These are phyloP conservation scores for Aspidoscelis tigris DNA, from an alignment of 2,113 vertebrate genomes.

Conservation along the genomic window DNA sequence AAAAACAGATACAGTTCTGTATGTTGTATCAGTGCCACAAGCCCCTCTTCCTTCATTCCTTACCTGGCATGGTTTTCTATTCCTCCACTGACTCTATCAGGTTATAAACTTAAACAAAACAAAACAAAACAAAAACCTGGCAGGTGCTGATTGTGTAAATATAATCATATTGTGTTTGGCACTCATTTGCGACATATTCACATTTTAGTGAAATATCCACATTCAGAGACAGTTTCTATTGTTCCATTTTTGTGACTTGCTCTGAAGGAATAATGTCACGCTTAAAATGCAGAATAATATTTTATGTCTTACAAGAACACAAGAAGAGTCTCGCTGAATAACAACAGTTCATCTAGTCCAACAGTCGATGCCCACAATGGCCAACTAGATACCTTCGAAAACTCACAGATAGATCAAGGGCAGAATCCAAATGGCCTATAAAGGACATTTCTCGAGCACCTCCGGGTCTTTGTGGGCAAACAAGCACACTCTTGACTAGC, in stretches of 20 bases:
- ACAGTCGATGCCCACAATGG: too few species aligned
- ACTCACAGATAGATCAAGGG: too few species aligned
- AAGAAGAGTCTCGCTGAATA: too few species aligned
- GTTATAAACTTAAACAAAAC: too few species aligned
- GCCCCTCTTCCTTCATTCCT: not conserved
- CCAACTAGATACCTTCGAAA: too few species aligned
- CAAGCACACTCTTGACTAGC: too few species aligned
- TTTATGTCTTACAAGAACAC: too few species aligned
- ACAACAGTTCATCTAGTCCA: too few species aligned
- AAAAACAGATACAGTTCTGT: not conserved
- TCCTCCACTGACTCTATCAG: too few species aligned
- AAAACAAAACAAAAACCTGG: not conserved
- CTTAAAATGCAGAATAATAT: not conserved
- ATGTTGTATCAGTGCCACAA: not conserved
- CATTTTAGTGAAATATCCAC: not conserved
- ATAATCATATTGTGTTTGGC: not conserved
- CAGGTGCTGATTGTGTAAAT: not conserved
- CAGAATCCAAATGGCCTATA: too few species aligned
- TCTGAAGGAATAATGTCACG: not conserved
- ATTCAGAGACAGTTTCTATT: not conserved
- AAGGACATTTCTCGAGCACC: too few species aligned
- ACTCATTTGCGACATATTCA: not conserved
- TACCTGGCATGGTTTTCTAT: not conserved
- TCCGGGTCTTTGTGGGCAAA: too few species aligned
- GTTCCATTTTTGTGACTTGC: not conserved